Conservation (phyloP, 2,113 vertebrate species). For the Platanista minor region DNA sequence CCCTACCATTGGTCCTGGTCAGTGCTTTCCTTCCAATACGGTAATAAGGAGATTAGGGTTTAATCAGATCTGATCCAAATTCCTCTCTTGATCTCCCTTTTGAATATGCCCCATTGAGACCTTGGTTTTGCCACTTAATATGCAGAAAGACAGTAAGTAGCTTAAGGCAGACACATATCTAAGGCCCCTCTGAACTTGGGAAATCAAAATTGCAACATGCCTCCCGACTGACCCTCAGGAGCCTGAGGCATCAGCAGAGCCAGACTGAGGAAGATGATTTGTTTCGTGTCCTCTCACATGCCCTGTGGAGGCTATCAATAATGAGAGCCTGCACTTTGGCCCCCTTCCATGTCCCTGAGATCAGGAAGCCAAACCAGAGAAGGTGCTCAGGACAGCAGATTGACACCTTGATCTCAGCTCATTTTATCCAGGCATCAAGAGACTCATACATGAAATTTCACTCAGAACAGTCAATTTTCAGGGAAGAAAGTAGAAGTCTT, state of each 20-base stretch:
- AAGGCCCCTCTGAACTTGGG: slow-evolving; percentile 68
- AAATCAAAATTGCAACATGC: slow-evolving; percentile 70
- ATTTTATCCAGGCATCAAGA: not conserved
- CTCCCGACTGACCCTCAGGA: slow-evolving; percentile 40
- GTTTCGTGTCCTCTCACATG: not conserved
- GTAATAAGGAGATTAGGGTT: slow-evolving; percentile 69
- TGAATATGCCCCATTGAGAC: slow-evolving; percentile 71
- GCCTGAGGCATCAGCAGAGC: not conserved
- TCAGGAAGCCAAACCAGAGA: not conserved
- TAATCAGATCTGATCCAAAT: slow-evolving; percentile 76
- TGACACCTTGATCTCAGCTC: not conserved
- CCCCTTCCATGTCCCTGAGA: not conserved
- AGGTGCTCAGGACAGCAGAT: not conserved
- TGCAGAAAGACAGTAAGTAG: slow-evolving; percentile 74
- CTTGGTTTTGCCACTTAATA: slow-evolving; percentile 62
- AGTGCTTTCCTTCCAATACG: not conserved
- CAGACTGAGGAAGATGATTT: slow-evolving; percentile 16
- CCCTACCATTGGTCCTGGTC: not conserved
- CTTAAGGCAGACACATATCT: slow-evolving; percentile 62
- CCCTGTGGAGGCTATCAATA: not conserved
- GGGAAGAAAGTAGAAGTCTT: not conserved
- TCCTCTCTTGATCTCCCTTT: slow-evolving; percentile 63
- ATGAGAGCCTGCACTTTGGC: not conserved
- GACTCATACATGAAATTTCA: not conserved
- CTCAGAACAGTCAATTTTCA: not conserved